Conservation (phyloP, 2,113 vertebrate genomes). For the Meles meles region DNA sequence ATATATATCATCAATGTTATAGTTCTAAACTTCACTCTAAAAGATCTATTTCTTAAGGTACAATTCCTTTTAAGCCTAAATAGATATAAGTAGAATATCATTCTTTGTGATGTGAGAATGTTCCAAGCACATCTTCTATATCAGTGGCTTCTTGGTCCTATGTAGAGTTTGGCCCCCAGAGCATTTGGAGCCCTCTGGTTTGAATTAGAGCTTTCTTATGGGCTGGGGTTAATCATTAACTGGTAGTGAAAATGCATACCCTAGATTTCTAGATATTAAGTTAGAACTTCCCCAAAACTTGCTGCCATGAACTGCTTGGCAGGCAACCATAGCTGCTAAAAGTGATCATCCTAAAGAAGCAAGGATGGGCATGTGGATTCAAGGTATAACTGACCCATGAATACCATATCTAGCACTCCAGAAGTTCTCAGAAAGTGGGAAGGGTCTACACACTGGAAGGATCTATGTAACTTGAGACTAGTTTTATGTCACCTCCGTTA, state of each 20-base stretch:
- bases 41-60: slow-evolving; percentile 19
- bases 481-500: no score
- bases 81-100: background rate
- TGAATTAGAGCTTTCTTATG: background rate
- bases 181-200: background rate
- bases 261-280: background rate
- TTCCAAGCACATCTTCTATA: background rate
- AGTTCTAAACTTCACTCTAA: slow-evolving; percentile 6
- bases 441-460: no score
- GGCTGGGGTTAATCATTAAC: background rate
- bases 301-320: background rate
- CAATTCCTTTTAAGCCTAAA: slow-evolving; percentile 2
- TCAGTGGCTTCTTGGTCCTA: background rate
- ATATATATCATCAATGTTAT: background rate
- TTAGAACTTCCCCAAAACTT: background rate
- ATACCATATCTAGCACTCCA: no score
- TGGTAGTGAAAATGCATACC: background rate
- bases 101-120: background rate
- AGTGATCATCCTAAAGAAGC: background rate
- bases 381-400: no score
- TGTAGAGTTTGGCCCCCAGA: background rate
- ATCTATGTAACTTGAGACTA: no score
- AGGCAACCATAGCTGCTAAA: background rate
- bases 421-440: no score
- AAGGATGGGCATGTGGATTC: background rate